These are phyloP conservation scores for Iguana delicatissima DNA, from an alignment of 2,797 vertebrate genomes.

Conservation along the genomic window DNA sequence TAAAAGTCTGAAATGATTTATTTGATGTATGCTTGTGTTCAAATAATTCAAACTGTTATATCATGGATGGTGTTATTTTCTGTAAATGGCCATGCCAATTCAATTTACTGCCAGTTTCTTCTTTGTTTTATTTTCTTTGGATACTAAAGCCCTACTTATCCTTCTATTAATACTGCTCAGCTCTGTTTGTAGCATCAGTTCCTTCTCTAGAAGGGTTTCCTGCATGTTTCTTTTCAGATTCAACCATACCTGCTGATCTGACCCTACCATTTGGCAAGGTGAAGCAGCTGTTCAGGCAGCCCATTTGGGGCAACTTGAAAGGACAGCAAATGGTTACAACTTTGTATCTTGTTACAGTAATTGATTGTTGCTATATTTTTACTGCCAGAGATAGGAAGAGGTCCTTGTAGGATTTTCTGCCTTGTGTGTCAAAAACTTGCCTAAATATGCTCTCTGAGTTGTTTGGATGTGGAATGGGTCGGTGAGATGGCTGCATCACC, in stretches of 20 bases:
- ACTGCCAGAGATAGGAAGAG: not conserved
- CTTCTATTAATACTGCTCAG: not conserved
- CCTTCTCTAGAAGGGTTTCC: not conserved
- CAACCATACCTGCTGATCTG: no score
- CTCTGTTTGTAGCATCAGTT: not conserved
- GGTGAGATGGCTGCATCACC: no score
- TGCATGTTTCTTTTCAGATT: not conserved
- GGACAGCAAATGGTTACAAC: not conserved
- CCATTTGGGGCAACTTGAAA: not conserved
- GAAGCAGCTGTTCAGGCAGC: not conserved
- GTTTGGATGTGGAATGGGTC: no score
- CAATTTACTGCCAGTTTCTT: not conserved
- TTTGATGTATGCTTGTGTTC: not conserved
- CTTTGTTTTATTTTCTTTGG: slow-evolving; percentile 2
- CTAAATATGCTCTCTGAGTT: not conserved
- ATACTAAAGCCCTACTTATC: not conserved
- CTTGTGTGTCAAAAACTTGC: not conserved
- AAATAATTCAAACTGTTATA: not conserved
- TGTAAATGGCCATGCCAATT: not conserved
- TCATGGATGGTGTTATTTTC: not conserved
- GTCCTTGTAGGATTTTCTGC: not conserved
- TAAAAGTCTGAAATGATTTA: slow-evolving; percentile 7
- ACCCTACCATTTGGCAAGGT: not conserved
- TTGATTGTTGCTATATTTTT: not conserved
- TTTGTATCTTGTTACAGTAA: not conserved